Evolutionary conservation across 2,797 vertebrate species (phyloP), one percentile per base, ranked within the genome.

Genomic region (Xenentodon cancila): DNA sequence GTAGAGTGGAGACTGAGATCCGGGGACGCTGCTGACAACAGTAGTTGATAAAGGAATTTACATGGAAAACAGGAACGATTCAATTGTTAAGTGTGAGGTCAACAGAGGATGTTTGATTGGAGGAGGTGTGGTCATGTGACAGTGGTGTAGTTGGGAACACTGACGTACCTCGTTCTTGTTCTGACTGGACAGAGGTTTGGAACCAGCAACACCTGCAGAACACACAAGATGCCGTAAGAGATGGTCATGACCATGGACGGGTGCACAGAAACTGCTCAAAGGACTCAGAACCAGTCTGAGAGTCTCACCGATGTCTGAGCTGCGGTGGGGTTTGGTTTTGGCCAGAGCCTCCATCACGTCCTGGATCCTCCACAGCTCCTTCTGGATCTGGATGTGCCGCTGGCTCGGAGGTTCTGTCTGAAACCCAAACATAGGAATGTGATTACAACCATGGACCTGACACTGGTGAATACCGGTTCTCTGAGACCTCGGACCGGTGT

Each of bases 291-390:
- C 27, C 27, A 27, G 27, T 27, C 27, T 27, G 27, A 27, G 27
- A 43, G 25, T 49, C 73, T 90, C 71, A 97, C 97, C 59, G 70
- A 91, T 91, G 5, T 93, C 82, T 40, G 88, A 61, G 80, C 80
- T 92, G 81, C 95, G 93, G 50, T 95, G 93, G 40, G 95, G 93
- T 75, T 96, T 98, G 66, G 94, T 96, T 80, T 98, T 97, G 78
- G 91, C 93, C 75, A 99, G 90, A 34, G 95, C 97, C 75, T 98
- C 97, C 94, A 97, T 96, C 84, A 99, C 97, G 50, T 99, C 97
- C 68, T 99, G 96, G 84, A 99, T 98, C 87, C 96, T 94, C 97
- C 97, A 99, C 43, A 99, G 91, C 59, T 99, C 97, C 85, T 98
- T 99, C 83, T 99, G 97, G 88, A 99, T 96, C 84, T 98, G 96